phyloP scores from a whole-genome alignment of 2,113 vertebrate genomes.

The Glareola pratincola region DNA sequence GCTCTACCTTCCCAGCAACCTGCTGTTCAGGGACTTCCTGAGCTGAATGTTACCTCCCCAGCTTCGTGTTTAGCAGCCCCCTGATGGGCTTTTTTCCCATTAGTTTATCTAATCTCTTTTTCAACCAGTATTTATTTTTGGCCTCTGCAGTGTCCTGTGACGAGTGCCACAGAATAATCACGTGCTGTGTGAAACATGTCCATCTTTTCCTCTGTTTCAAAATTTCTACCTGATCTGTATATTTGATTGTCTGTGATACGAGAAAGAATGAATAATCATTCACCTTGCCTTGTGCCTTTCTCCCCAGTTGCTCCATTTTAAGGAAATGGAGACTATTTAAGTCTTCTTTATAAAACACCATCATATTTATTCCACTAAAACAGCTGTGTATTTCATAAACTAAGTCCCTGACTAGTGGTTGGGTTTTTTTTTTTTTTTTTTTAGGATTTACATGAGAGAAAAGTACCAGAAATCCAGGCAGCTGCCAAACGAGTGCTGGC shows the following conservation, averaged over 20 bases:
- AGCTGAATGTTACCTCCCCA: background rate
- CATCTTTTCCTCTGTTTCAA: background rate
- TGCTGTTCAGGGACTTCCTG: background rate
- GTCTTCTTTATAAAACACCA: background rate
- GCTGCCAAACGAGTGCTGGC: rapidly evolving
- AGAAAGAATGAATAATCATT: background rate
- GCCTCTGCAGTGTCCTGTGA: background rate
- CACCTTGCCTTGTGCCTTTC: background rate
- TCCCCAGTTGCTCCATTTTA: background rate
- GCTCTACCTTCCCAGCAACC: background rate
- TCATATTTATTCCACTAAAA: background rate
- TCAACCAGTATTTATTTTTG: background rate
- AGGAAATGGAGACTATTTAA: background rate
- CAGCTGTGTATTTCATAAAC: background rate
- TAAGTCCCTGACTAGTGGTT: background rate
- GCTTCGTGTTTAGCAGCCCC: background rate
- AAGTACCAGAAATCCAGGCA: background rate
- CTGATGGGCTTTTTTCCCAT: background rate
- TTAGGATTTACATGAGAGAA: background rate
- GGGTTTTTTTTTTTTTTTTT: background rate
- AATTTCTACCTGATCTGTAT: background rate
- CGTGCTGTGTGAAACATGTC: background rate
- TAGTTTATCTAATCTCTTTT: background rate
- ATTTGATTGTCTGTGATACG: background rate
- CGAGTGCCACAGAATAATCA: background rate